Percentiles rank a stretch among this genome's conserved stretches.
These are phyloP conservation scores for Bombus difficillimus DNA, from an alignment of 1,140 invertebrate genomes.

Conservation along the genomic window DNA sequence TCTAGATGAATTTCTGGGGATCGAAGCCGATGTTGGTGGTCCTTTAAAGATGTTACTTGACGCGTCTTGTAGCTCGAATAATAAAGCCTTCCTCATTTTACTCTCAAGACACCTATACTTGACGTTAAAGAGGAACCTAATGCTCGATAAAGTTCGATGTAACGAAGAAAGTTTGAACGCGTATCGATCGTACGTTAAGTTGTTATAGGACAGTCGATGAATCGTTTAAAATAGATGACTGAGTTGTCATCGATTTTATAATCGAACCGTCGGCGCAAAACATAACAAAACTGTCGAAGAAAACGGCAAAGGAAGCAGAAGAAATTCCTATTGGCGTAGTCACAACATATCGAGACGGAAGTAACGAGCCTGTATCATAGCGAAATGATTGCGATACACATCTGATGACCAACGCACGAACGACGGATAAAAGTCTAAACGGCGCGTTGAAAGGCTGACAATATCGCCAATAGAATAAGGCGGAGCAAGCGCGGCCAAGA, in stretches of 20 bases:
- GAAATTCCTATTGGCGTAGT: neutral
- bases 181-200: too few relatives aligned
- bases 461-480: constrained; percentile 56
- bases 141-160: too few relatives aligned
- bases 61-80: neutral
- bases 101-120: neutral
- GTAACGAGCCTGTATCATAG: neutral
- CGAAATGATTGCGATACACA: constrained; percentile 30
- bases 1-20: neutral
- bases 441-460: constrained; percentile 11
- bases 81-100: neutral
- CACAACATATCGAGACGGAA: constrained; percentile 4
- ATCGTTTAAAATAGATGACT: too few relatives aligned
- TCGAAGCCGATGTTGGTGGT: neutral
- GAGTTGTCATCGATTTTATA: neutral
- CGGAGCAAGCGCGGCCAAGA: constrained; percentile 35
- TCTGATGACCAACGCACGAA: neutral
- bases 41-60: neutral
- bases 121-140: too few relatives aligned
- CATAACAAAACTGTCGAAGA: neutral
- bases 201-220: too few relatives aligned
- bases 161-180: too few relatives aligned
- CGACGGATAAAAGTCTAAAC: neutral
- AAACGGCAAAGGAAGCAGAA: neutral
- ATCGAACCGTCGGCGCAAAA: too few relatives aligned